Percentiles rank a stretch among this genome's conserved stretches.
These are phyloP conservation scores for Pocillopora damicornis DNA, from an alignment of 64 coral and sea anemone genomes.

Conservation along the genomic window DNA sequence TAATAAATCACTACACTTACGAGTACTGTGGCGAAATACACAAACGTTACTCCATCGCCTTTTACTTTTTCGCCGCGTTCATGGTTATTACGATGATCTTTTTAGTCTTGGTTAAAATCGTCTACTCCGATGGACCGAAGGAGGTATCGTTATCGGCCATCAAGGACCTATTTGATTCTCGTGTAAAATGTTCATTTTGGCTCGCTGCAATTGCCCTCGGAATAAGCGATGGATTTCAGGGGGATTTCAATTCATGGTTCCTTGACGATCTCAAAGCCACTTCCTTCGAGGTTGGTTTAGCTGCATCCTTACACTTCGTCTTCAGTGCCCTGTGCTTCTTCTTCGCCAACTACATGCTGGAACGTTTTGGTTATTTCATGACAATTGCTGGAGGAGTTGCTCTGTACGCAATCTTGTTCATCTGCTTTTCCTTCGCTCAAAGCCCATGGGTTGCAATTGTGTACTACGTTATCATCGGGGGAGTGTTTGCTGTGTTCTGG, in stretches of 20 bases:
- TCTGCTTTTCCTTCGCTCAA: slow-evolving; percentile 17
- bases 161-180: slow-evolving; percentile 8
- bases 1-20: slow-evolving; percentile 13
- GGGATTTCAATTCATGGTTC: slow-evolving; percentile 47
- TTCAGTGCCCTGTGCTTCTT: not conserved
- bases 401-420: slow-evolving; percentile 3
- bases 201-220: slow-evolving; percentile 13
- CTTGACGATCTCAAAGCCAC: slow-evolving; percentile 39
- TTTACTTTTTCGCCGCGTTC: slow-evolving; percentile 35
- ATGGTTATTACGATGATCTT: not conserved
- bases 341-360: slow-evolving; percentile 18
- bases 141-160: not conserved
- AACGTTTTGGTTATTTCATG: slow-evolving; percentile 17
- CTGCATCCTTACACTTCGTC: slow-evolving; percentile 16
- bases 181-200: slow-evolving; percentile 41
- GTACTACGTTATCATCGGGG: not conserved
- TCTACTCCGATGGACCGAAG: slow-evolving; percentile 6
- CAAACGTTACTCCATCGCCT: slow-evolving; percentile 12
- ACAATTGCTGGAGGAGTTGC: slow-evolving; percentile 5
- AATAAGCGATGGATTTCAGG: slow-evolving; percentile 49
- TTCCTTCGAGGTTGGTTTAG: slow-evolving; percentile 4
- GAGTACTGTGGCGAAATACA: slow-evolving; percentile 12
- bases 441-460: slow-evolving; percentile 28
- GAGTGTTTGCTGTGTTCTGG: slow-evolving; percentile 26
- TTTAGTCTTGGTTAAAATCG: slow-evolving; percentile 2